Base-by-base conservation (phyloP, 1,140 invertebrate genomes). In the Yoshiicerus persimilis region DNA sequence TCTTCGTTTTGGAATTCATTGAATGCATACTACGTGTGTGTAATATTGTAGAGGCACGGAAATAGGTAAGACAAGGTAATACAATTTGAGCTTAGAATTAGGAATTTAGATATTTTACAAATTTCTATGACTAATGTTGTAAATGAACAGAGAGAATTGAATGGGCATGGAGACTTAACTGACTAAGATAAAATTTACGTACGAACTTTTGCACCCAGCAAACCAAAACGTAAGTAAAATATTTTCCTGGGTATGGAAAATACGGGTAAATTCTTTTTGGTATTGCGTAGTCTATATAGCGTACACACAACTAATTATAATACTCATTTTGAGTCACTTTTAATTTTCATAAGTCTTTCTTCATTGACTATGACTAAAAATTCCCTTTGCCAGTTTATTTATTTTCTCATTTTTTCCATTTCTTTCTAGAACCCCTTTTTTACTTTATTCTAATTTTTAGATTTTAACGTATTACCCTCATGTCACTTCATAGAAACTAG, bases 111-210 rank as follows among this genome's bases (percentile, higher is more conserved):
- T 20, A 0, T 80, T 32, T 36, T n/a, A 20, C n/a, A 34, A 36
- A 32, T 36, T 23, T 80, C 30, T 80, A 13, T 80, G n/a, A 30
- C 32, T n/a, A 80, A 80, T 80, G 75, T 10, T 70, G 25, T 70
- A 80, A 32, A 80, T 80, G 75, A 80, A 80, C 75, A 80, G 75
- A 80, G 75, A 80, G 75, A 80, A 80, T 80, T 34, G 75, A 80
- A 34, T 80, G 75, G 75, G 32, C 32, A 80, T 80, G 75, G 75
- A 80, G 30, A 36, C 75, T 80, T 36, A 80, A 10, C 34, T 80
- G 8, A n/a, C 32, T 34, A 20, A 80, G 75, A 34, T 80, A 80
- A 66, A n/a, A 66, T 66, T 25, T 16, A 25, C 25, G 30, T 30
- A 25, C 47, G 20, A 66, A 27, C 6, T 77, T 77, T 77, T 80